These are phyloP conservation scores for Phylloscopus whistleri DNA, from an alignment of 2,113 vertebrate species.

Conservation along the genomic window DNA sequence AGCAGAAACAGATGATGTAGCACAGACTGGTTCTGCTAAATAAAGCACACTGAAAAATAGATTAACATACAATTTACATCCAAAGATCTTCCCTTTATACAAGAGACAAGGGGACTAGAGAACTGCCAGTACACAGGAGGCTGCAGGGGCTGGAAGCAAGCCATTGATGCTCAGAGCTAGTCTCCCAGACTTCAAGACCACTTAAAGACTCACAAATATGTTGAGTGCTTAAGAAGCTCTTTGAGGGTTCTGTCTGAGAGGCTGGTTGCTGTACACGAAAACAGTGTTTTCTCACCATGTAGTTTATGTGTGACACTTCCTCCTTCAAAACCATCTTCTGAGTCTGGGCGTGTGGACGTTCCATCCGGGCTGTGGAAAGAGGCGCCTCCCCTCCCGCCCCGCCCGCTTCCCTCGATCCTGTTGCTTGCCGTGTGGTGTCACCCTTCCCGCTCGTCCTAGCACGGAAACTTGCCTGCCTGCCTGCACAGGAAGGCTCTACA, in stretches of 20 bases:
- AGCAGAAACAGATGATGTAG: not conserved
- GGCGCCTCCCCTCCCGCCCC: not conserved
- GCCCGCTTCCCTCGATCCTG: fast-evolving
- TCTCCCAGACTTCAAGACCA: not conserved
- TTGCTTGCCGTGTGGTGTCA: not conserved
- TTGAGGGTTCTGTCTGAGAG: not conserved
- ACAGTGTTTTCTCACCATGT: fast-evolving
- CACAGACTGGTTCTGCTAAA: not conserved
- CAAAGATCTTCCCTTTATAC: not conserved
- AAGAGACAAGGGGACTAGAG: not conserved
- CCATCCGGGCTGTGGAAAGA: fast-evolving
- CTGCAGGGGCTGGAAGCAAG: not conserved
- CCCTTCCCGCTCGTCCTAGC: not conserved
- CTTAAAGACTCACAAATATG: not conserved
- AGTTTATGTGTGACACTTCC: not conserved
- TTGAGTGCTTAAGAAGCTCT: not conserved
- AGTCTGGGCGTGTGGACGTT: not conserved
- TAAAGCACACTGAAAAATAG: not conserved
- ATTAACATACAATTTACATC: not conserved
- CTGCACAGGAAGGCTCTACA: not conserved
- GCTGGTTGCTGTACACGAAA: not conserved
- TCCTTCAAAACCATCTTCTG: not conserved
- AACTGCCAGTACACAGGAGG: not conserved
- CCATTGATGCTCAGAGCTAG: not conserved
- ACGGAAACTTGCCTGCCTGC: not conserved